Evolutionary conservation across 2,888 invertebrate genomes (phyloP), one percentile per base, ranked within the genome.

Genomic region (Nomada fabriciana): DNA sequence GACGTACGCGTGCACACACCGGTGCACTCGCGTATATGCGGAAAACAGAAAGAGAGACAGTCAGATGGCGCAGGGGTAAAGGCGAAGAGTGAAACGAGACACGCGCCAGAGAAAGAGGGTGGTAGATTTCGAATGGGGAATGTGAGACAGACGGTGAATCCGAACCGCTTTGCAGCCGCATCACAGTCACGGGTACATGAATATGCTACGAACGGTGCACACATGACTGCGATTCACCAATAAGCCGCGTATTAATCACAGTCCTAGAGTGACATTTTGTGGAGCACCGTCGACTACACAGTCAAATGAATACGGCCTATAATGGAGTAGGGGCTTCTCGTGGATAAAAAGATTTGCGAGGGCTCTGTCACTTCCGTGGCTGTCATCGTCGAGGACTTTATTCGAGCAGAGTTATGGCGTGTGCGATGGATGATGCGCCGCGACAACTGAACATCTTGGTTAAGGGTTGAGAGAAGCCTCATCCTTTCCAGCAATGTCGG

Each of bases 201-300:
- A 63, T 76, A 68, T 63, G 71, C 59, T 53, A 63, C 67, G 71
- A 72, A 73, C 68, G 61, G 18, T 50, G 55, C 70, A 80, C 74
- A 80, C 25, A 71, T 57, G 53, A 23, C 67, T 65, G 55, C 77
- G 15, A 84, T 79, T 67, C 75, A 69, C 72, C 83, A 87, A 87
- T 87, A 87, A 87, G 81, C 87, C 71, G 64, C 72, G 81, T 80
- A 83, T 87, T 87, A 87, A 87, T 87, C 86, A 85, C 67, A 71
- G 61, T 55, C 57, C 15, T 25, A 13, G 82, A 82, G 74, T 80
- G 83, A 85, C 85, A 75, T 82, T 82, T 76, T 72, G 73, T 52
- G 36, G 47, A 73, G 69, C 71, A 80, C 74, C 82, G 71, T 72
- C 60, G 53, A 43, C 57, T 57, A 20, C 20, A 13, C n/a, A 53